Conservation (phyloP, 2,113 vertebrate genomes). For the Silurus meridionalis region DNA sequence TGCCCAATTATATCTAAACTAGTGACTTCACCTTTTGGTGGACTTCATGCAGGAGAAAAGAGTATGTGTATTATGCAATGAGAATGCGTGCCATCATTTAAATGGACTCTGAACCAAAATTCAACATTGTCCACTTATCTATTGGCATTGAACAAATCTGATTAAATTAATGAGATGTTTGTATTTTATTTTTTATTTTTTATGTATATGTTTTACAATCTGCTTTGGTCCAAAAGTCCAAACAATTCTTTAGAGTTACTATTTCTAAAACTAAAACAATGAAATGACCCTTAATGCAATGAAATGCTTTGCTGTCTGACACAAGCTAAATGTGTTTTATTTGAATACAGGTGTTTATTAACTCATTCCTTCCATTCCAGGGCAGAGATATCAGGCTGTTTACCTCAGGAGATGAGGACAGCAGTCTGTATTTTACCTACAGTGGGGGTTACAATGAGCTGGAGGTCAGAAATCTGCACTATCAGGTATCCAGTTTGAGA, state of each 20-base stretch:
- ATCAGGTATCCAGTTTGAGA: slow-evolving; percentile 74
- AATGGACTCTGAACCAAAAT: slow-evolving; percentile 50
- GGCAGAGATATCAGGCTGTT: slow-evolving; percentile 76
- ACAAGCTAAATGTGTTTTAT: background rate
- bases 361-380: slow-evolving; percentile 45
- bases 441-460: slow-evolving; percentile 83
- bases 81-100: slow-evolving; percentile 15
- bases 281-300: background rate
- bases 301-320: background rate
- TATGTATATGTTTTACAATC: background rate
- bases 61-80: slow-evolving; percentile 1
- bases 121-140: slow-evolving; percentile 17
- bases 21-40: background rate
- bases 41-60: background rate
- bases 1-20: background rate
- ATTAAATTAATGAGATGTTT: slow-evolving; percentile 2
- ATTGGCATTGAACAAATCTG: slow-evolving; percentile 16
- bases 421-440: slow-evolving; percentile 94
- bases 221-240: background rate
- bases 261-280: background rate
- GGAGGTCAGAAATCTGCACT: slow-evolving; percentile 85
- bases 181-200: slow-evolving; percentile 10
- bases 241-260: background rate
- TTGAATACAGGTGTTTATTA: slow-evolving; percentile 1
- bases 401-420: slow-evolving; percentile 83